These are phyloP conservation scores for Phocoena phocoena DNA, from an alignment of 2,113 vertebrate species.

Conservation along the genomic window DNA sequence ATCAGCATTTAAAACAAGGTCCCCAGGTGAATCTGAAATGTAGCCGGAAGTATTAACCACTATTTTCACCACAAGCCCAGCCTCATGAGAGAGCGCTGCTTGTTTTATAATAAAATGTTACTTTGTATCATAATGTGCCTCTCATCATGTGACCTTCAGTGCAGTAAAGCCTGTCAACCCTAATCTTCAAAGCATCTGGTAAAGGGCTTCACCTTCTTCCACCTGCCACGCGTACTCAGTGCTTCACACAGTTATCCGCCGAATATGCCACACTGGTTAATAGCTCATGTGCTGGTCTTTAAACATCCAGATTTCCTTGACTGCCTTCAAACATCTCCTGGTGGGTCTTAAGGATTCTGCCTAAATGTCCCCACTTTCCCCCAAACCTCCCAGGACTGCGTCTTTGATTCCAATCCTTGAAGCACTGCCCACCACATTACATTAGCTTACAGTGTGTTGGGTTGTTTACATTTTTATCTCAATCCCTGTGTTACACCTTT, in stretches of 20 bases:
- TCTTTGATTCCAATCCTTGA: background rate
- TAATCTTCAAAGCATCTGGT: background rate
- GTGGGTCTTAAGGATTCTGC: background rate
- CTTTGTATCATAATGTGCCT: too few relatives aligned
- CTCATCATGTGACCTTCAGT: background rate
- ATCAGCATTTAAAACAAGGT: background rate
- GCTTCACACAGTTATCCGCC: too few relatives aligned
- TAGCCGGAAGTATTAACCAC: background rate
- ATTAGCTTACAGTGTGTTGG: accelerated
- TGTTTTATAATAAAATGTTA: background rate
- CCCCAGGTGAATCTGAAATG: background rate
- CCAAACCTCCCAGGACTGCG: background rate
- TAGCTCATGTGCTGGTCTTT: background rate
- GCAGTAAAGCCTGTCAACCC: background rate
- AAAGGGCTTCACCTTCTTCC: background rate
- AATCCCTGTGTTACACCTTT: background rate
- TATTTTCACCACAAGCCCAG: background rate
- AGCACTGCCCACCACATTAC: accelerated
- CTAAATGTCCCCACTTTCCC: accelerated
- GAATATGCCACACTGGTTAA: accelerated
- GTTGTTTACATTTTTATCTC: background rate
- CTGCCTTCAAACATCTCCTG: background rate
- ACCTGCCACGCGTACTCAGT: accelerated
- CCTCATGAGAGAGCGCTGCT: background rate
- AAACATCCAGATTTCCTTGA: background rate